Percentiles rank a stretch among this genome's conserved stretches.
These are phyloP conservation scores for Oreonectes daqikongensis DNA, from an alignment of 2,797 vertebrate genomes.

Conservation along the genomic window DNA sequence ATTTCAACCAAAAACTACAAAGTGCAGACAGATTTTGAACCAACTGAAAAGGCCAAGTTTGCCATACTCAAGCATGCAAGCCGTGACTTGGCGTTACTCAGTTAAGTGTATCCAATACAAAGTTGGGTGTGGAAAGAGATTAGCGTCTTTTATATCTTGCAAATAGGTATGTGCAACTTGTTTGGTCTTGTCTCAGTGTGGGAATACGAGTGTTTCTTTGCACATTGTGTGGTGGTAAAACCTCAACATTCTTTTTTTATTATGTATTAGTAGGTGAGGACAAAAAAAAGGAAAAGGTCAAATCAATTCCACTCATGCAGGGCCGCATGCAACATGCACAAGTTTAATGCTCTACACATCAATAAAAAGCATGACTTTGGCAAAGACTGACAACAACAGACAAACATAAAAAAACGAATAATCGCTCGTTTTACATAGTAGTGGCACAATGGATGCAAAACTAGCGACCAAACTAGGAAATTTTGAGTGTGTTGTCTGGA, in stretches of 20 bases:
- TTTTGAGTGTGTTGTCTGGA: conserved; percentile 13
- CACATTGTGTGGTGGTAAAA: background rate
- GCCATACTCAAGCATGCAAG: conserved; percentile 2
- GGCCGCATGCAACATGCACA: conserved; percentile 24
- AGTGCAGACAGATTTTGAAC: background rate
- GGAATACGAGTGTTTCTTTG: background rate
- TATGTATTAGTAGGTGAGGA: background rate
- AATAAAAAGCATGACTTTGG: background rate
- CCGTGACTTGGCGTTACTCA: conserved; percentile 11
- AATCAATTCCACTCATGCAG: conserved; percentile 9
- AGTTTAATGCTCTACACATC: background rate
- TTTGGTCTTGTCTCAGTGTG: conserved; percentile 31
- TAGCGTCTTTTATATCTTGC: background rate
- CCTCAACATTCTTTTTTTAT: background rate
- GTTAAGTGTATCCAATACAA: conserved; percentile 23
- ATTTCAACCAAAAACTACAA: background rate
- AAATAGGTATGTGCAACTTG: conserved; percentile 17
- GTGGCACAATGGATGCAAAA: background rate
- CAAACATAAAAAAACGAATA: background rate
- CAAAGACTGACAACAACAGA: background rate
- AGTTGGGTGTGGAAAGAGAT: conserved; percentile 18
- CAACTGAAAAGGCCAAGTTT: background rate
- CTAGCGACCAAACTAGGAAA: conserved; percentile 17
- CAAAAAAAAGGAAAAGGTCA: conserved; percentile 27
- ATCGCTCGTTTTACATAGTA: background rate